These are phyloP conservation scores for Tachuris rubrigastra DNA, from an alignment of 2,113 vertebrate genomes.

Conservation along the genomic window DNA sequence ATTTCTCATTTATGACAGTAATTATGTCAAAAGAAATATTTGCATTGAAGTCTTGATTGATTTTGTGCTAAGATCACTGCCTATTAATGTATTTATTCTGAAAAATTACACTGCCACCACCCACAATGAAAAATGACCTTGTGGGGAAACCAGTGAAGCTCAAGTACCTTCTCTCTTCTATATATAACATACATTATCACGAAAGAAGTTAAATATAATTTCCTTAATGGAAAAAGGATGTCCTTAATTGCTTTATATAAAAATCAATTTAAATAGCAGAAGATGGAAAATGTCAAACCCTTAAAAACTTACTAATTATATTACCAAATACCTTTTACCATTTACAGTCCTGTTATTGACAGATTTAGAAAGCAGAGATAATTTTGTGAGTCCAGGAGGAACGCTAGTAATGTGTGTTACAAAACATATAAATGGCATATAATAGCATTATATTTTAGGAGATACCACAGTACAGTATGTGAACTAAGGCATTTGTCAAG, in stretches of 20 bases:
- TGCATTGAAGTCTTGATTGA: neutral
- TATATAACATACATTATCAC: conserved; percentile 31
- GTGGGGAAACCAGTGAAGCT: neutral
- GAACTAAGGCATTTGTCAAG: neutral
- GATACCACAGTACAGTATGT: neutral
- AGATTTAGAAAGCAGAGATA: conserved; percentile 40
- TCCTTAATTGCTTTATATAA: conserved; percentile 45
- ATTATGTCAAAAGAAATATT: conserved; percentile 8
- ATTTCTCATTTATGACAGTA: conserved; percentile 5
- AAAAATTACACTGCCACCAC: neutral
- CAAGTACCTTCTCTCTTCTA: neutral
- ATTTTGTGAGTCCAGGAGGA: neutral
- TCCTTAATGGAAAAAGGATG: conserved; percentile 57
- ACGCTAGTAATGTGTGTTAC: neutral
- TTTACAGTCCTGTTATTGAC: conserved; percentile 37
- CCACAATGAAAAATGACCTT: neutral
- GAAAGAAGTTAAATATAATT: conserved; percentile 55
- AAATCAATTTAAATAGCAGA: conserved; percentile 57
- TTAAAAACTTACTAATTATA: conserved; percentile 54
- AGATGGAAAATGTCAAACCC: conserved; percentile 37
- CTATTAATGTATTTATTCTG: neutral
- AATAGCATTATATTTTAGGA: neutral
- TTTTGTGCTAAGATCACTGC: neutral
- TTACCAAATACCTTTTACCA: conserved; percentile 43
- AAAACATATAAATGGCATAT: neutral